Evolutionary conservation across 1,140 invertebrate genomes (phyloP).

Genomic region (Adelges cooleyi): DNA sequence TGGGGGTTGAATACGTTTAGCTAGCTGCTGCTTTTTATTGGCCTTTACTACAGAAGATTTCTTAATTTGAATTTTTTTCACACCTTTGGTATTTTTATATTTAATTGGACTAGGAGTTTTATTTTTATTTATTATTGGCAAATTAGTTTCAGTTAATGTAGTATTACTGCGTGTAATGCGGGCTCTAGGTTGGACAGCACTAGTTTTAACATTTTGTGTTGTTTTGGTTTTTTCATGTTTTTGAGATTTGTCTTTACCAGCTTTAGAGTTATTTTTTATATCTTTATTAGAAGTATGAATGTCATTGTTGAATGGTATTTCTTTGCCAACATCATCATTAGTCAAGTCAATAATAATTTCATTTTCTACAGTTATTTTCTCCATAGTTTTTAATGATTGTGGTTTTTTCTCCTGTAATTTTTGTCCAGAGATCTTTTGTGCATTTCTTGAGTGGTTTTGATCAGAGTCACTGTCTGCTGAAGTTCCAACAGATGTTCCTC

Average conservation of each 20-base stretch:
- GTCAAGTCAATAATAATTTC: no score
- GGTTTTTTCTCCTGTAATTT: background rate
- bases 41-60: background rate
- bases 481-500: background rate
- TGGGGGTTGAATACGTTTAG: slow-evolving; percentile 1
- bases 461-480: background rate
- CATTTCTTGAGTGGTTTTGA: background rate
- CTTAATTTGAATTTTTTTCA: background rate
- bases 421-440: background rate
- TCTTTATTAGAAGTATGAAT: background rate
- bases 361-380: no score
- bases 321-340: no score
- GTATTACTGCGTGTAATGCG: background rate
- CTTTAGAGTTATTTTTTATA: background rate
- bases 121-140: background rate
- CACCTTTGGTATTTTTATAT: background rate
- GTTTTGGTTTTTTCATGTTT: background rate
- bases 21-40: background rate
- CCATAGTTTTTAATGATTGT: background rate
- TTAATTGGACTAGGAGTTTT: background rate
- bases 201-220: background rate
- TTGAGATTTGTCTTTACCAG: background rate
- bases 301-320: no score
- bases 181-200: background rate
- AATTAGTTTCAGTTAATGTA: background rate